Conservation (phyloP, 2,113 vertebrate species). For the Larimichthys polyactis region DNA sequence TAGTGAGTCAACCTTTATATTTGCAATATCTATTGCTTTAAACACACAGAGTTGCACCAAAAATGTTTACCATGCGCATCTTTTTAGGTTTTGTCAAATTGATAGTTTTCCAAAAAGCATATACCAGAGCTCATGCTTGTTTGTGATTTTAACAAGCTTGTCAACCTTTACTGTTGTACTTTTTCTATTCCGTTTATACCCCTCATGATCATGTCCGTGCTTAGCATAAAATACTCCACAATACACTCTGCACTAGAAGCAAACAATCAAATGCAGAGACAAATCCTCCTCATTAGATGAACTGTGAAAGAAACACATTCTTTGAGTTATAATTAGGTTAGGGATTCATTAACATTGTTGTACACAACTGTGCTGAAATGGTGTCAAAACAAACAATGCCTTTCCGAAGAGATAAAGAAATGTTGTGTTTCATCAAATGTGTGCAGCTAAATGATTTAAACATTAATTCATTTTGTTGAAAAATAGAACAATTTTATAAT, state of each 20-base stretch:
- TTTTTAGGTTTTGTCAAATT: not conserved
- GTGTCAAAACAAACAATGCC: not conserved
- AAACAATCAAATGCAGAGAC: not conserved
- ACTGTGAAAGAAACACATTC: not conserved
- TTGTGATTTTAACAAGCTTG: not conserved
- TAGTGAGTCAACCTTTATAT: not conserved
- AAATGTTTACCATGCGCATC: not conserved
- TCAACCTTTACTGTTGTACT: not conserved
- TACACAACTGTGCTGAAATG: not conserved
- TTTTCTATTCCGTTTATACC: not conserved
- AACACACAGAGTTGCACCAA: not conserved
- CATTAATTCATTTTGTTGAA: not conserved
- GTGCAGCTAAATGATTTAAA: conserved; percentile 36
- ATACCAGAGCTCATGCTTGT: not conserved
- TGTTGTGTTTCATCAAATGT: conserved; percentile 8
- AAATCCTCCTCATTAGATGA: not conserved
- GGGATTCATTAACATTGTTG: not conserved
- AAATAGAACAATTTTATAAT: conserved; percentile 3
- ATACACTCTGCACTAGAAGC: not conserved
- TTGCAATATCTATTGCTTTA: not conserved
- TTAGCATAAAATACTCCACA: not conserved
- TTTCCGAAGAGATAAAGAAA: not conserved
- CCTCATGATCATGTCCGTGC: not conserved
- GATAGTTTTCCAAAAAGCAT: not conserved
- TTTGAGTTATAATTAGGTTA: conserved; percentile 18